Conservation (phyloP, 2,113 vertebrate genomes). For the Lethenteron reissneri region DNA sequence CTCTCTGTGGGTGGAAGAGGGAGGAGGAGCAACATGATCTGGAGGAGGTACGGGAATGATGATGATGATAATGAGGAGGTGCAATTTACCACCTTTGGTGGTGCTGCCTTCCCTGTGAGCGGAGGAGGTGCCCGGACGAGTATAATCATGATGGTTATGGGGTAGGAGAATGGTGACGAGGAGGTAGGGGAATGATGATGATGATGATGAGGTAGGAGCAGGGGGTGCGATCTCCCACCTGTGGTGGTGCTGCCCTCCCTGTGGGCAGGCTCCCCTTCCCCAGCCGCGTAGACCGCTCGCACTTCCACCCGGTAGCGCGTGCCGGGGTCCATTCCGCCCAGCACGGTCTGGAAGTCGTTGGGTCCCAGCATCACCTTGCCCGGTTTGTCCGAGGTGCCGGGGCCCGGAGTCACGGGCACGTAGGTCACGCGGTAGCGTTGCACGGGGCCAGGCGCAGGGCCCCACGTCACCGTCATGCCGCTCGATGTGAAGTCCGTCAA, state of each 20-base stretch:
- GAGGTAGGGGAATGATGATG: too few relatives aligned
- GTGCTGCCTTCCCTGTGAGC: too few relatives aligned
- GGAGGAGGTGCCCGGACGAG: too few relatives aligned
- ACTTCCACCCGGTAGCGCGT: constrained; percentile 1
- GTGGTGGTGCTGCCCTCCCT: constrained; percentile 1
- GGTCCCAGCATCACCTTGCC: background rate
- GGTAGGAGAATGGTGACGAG: too few relatives aligned
- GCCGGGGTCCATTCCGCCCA: background rate
- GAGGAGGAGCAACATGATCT: too few relatives aligned
- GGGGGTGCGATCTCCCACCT: background rate
- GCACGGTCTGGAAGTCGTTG: background rate
- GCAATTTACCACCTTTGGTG: too few relatives aligned
- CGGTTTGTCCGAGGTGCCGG: background rate
- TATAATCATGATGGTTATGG: too few relatives aligned
- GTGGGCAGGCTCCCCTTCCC: constrained; percentile 5
- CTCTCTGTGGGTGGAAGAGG: too few relatives aligned
- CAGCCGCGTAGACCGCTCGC: background rate
- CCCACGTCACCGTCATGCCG: constrained; percentile 4
- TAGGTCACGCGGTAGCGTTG: background rate
- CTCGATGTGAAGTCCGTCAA: background rate
- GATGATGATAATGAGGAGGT: too few relatives aligned
- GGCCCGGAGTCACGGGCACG: background rate
- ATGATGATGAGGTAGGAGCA: too few relatives aligned
- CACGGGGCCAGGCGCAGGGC: constrained; percentile 1
- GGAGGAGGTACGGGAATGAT: too few relatives aligned